Conservation (phyloP, 2,888 invertebrate genomes). For the Oegoconia quadripuncta region DNA sequence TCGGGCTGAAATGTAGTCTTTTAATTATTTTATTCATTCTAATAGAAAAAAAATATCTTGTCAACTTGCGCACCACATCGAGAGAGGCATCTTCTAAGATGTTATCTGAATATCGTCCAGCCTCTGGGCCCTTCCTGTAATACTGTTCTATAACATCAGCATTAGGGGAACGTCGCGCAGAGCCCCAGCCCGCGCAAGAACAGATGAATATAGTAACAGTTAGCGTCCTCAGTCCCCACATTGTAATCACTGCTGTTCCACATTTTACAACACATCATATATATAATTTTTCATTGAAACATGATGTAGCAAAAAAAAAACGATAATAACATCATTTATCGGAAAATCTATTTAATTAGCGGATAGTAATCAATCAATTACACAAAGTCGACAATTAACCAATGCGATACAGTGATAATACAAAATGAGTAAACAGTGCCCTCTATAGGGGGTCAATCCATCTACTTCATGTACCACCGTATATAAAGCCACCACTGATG, state of each 20-base stretch:
- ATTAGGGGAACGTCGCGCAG: slow-evolving; percentile 29
- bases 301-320: too few species aligned
- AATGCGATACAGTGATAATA: too few species aligned
- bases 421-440: too few species aligned
- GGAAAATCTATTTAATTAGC: too few species aligned
- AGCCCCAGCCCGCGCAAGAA: slow-evolving; percentile 13
- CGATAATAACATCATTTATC: not conserved
- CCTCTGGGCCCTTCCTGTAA: slow-evolving; percentile 19
- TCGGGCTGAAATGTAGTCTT: slow-evolving; percentile 27
- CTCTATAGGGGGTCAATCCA: too few species aligned
- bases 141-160: slow-evolving; percentile 32
- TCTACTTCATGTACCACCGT: too few species aligned
- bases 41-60: not conserved
- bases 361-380: too few species aligned
- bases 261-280: not conserved
- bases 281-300: slow-evolving; percentile 5
- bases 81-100: slow-evolving; percentile 41
- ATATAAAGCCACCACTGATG: too few species aligned
- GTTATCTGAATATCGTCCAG: slow-evolving; percentile 32
- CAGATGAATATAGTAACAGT: slow-evolving; percentile 17
- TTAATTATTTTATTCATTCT: not conserved
- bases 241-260: not conserved
- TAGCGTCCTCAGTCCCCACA: slow-evolving; percentile 17
- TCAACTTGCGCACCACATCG: slow-evolving; percentile 35
- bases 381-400: too few species aligned